Conservation (phyloP, 2,888 invertebrate genomes). For the Cantharis rustica region DNA sequence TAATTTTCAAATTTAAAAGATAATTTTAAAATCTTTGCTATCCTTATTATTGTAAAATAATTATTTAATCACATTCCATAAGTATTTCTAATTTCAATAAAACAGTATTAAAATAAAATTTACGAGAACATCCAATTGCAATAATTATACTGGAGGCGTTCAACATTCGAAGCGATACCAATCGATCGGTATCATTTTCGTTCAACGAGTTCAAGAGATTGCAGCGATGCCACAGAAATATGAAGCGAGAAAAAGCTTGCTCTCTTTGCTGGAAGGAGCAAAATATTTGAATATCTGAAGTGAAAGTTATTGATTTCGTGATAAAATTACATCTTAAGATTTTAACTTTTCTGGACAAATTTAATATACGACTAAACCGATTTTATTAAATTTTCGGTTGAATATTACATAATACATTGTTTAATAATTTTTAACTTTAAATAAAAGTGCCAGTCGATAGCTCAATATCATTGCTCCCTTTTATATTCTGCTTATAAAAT, state of each 20-base stretch:
- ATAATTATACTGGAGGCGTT: background rate
- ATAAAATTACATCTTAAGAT: background rate
- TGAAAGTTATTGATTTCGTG: background rate
- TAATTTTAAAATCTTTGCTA: background rate
- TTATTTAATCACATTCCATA: background rate
- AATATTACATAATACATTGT: too few relatives aligned
- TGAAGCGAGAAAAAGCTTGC: background rate
- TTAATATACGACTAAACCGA: too few relatives aligned
- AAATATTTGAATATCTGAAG: background rate
- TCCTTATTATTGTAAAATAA: background rate
- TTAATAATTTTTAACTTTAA: too few relatives aligned
- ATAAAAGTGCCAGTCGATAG: background rate
- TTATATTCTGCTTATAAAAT: background rate
- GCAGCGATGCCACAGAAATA: background rate
- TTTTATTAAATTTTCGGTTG: too few relatives aligned
- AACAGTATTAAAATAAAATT: background rate
- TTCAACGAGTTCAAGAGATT: background rate
- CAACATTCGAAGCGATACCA: background rate
- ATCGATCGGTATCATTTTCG: background rate
- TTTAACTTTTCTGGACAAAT: background rate
- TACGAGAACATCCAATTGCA: background rate
- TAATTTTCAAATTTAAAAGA: background rate
- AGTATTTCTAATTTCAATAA: background rate
- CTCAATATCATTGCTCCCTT: background rate
- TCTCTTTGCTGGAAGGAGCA: background rate